These are phyloP conservation scores for Pristionchus mayeri DNA, from an alignment of 2,888 invertebrate species.

Conservation along the genomic window DNA sequence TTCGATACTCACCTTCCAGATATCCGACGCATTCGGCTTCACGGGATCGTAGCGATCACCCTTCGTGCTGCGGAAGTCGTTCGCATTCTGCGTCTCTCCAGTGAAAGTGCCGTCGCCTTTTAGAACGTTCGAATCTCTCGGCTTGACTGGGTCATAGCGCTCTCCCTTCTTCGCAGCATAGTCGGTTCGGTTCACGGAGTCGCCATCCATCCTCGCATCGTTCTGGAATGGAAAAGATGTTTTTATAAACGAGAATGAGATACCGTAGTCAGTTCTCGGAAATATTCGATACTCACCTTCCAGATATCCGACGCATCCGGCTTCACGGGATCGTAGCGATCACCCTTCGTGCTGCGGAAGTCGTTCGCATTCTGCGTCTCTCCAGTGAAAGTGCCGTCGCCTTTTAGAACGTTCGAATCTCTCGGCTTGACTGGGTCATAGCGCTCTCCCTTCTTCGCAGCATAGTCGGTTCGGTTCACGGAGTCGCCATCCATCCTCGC, in stretches of 20 bases:
- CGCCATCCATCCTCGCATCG: conserved; percentile 39
- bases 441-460: conserved; percentile 46
- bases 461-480: conserved; percentile 44
- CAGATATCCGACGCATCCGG: conserved; percentile 51
- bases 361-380: conserved; percentile 45
- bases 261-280: too few species aligned
- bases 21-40: conserved; percentile 49
- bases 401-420: conserved; percentile 48
- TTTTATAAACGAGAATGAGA: too few species aligned
- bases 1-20: conserved; percentile 52
- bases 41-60: conserved; percentile 1
- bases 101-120: conserved; percentile 48
- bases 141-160: conserved; percentile 32
- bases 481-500: conserved; percentile 46
- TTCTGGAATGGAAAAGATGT: neutral
- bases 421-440: conserved; percentile 32
- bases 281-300: too few species aligned
- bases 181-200: conserved; percentile 44
- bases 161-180: conserved; percentile 46
- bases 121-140: conserved; percentile 48
- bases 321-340: conserved; percentile 6
- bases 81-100: conserved; percentile 38
- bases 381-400: conserved; percentile 46
- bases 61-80: conserved; percentile 42
- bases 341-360: conserved; percentile 35